Evolutionary conservation across 2,797 vertebrate species (phyloP).

Genomic region (Pogonophryne albipinna): DNA sequence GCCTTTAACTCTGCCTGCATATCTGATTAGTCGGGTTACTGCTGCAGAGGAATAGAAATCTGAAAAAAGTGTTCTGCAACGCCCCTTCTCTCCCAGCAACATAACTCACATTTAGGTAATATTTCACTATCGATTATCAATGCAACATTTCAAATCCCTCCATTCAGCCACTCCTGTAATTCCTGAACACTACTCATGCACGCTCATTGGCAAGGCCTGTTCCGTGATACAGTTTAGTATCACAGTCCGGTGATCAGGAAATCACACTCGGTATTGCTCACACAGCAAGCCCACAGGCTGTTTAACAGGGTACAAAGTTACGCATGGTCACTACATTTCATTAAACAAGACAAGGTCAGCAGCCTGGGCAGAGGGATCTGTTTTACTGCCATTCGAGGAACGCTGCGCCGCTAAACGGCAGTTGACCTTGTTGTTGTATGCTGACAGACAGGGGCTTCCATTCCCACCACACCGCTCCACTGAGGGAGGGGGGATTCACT

Average conservation of each 20-base stretch:
- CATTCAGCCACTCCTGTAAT: constrained; percentile 38
- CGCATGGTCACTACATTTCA: constrained; percentile 73
- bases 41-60: constrained; percentile 27
- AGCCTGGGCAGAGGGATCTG: constrained; percentile 61
- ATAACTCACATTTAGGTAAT: constrained; percentile 38
- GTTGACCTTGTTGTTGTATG: constrained; percentile 77
- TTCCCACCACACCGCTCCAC: constrained; percentile 29
- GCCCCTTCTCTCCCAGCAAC: constrained; percentile 2
- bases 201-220: constrained; percentile 1
- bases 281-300: constrained; percentile 45
- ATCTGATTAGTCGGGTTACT: constrained; percentile 39
- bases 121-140: constrained; percentile 46
- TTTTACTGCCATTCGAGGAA: constrained; percentile 70
- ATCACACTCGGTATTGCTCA: constrained; percentile 37
- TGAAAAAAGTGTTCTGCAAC: constrained; percentile 3
- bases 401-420: constrained; percentile 52
- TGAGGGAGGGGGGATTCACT: constrained; percentile 54
- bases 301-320: constrained; percentile 69
- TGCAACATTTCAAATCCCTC: constrained; percentile 45
- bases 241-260: constrained; percentile 38
- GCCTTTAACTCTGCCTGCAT: constrained; percentile 48
- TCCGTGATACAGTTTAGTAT: constrained; percentile 19
- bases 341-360: constrained; percentile 79
- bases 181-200: constrained; percentile 30
- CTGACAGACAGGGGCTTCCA: constrained; percentile 62